Evolutionary conservation across 2,888 invertebrate species (phyloP), one percentile per base, ranked within the genome.

Genomic region (Platypus cylindrus): DNA sequence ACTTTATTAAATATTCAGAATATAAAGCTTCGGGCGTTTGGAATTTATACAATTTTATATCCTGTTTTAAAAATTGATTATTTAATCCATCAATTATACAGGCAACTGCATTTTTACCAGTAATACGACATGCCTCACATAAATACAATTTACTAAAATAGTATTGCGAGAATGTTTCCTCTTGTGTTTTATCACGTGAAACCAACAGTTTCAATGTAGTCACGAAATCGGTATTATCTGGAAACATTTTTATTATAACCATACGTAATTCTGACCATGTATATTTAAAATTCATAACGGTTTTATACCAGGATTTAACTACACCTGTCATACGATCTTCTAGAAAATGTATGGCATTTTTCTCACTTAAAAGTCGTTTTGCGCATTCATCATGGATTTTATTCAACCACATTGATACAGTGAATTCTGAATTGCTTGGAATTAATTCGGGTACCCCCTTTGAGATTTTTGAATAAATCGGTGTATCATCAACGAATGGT

Each of bases 191-290:
- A 12, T 46, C 35, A 34, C 51, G 43, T 7, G 38, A 38, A 3
- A 51, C 48, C 17, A 53, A 37, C 32, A 49, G 27, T 27, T 42
- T 48, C 15, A 53, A 32, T 17, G 52, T 50, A 29, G 38, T 36
- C 7, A 49, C 47, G 45, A 52, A 53, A 30, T 53, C 50, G 2
- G 34, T 28, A 32, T 51, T 53, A 34, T 53, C 53, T 9, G 53
- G 53, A 38, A 52, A 53, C 5, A 47, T 48, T 43, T 48, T 46
- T 2, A 45, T 47, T 30, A 53, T 49, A 3, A 52, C 42, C 33
- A 52, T 38, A 42, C 52, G 51, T 36, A 51, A 38, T 36, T 53
- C 53, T 5, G 50, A 51, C 53, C 53, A 53, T 9, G 51, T 49
- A 34, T 46, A 52, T 34, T 51, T 44, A 40, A 44, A 48, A 31